Percentiles rank a stretch among this genome's conserved stretches.
Conservation (phyloP, 2,888 invertebrate species). For the Caenorhabditis sp. region DNA sequence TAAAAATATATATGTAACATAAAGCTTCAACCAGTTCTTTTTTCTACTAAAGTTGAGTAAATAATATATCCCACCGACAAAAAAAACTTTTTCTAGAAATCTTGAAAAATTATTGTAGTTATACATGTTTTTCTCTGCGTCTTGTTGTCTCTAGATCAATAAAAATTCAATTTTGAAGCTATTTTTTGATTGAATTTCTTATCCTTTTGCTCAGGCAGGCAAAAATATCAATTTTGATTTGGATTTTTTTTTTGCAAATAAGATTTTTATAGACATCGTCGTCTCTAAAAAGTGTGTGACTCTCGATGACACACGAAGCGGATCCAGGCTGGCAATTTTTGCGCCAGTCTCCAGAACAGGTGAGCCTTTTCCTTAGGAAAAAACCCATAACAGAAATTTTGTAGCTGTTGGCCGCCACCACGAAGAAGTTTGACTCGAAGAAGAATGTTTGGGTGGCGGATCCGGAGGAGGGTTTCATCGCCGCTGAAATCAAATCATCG, state of each 20-base stretch:
- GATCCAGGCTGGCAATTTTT: conserved; percentile 71
- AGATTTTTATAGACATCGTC: neutral
- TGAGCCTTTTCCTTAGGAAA: conserved; percentile 17
- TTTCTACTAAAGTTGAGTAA: too few relatives aligned
- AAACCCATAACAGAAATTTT: conserved; percentile 7
- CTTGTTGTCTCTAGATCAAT: neutral
- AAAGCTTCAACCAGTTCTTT: too few relatives aligned
- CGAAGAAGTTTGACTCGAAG: conserved; percentile 83
- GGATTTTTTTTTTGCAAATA: neutral
- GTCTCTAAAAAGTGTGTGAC: neutral
- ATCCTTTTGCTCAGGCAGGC: neutral
- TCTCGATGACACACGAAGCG: conserved; percentile 43
- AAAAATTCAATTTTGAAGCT: neutral
- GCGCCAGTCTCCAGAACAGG: conserved; percentile 68
- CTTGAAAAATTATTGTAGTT: too few relatives aligned
- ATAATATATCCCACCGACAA: too few relatives aligned
- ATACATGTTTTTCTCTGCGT: neutral
- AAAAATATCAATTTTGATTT: too few relatives aligned
- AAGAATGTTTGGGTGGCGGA: conserved; percentile 99
- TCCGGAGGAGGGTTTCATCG: conserved; percentile 96
- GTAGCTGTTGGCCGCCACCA: conserved; percentile 59
- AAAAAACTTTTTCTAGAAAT: too few relatives aligned
- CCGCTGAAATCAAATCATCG: conserved; percentile 92
- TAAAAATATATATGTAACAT: too few relatives aligned
- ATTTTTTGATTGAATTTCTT: neutral